A percentile compares a stretch with the other conserved stretches of the same genome.
Evolutionary conservation across 2,797 vertebrate genomes (phyloP).

Genomic region (Ctenopoma kingsleyae): DNA sequence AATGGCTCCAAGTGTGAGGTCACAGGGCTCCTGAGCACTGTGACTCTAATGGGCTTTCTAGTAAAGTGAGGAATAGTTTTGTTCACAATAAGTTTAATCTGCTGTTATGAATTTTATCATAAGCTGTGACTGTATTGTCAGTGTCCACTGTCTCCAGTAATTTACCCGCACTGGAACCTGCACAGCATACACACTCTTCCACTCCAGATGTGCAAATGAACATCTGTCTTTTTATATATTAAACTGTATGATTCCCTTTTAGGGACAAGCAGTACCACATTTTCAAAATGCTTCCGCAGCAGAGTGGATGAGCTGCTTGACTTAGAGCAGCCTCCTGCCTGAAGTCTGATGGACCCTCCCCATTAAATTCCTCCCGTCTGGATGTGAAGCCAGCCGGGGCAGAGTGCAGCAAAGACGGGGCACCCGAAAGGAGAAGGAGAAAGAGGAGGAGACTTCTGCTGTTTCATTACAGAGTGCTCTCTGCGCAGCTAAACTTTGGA

Average conservation of each 20-base stretch:
- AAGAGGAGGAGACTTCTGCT: slow-evolving; percentile 62
- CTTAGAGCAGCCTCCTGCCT: slow-evolving; percentile 61
- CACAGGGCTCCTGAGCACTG: slow-evolving; percentile 1
- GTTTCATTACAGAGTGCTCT: slow-evolving; percentile 52
- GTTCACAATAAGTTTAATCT: background rate
- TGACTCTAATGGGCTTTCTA: slow-evolving; percentile 11
- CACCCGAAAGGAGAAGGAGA: slow-evolving; percentile 71
- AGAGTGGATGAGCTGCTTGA: slow-evolving; percentile 53
- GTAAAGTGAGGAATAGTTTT: background rate
- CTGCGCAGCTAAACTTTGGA: slow-evolving; percentile 67
- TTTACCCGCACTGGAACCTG: slow-evolving; percentile 3
- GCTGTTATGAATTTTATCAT: slow-evolving; percentile 2
- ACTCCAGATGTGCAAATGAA: slow-evolving; percentile 8
- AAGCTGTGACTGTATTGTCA: slow-evolving; percentile 28
- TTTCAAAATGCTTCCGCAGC: slow-evolving; percentile 28
- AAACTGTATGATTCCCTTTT: slow-evolving; percentile 6
- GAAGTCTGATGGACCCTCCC: slow-evolving; percentile 78
- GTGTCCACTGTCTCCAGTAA: background rate
- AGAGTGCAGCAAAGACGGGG: slow-evolving; percentile 77
- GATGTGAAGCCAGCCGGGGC: slow-evolving; percentile 84
- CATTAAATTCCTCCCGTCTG: slow-evolving; percentile 87
- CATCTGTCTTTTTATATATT: slow-evolving; percentile 9
- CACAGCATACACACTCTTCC: slow-evolving; percentile 6
- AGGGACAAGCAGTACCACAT: slow-evolving; percentile 25
- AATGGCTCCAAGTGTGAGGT: slow-evolving; percentile 36